Conservation (phyloP, 2,113 vertebrate species). For the Xenotilapia longispinis region DNA sequence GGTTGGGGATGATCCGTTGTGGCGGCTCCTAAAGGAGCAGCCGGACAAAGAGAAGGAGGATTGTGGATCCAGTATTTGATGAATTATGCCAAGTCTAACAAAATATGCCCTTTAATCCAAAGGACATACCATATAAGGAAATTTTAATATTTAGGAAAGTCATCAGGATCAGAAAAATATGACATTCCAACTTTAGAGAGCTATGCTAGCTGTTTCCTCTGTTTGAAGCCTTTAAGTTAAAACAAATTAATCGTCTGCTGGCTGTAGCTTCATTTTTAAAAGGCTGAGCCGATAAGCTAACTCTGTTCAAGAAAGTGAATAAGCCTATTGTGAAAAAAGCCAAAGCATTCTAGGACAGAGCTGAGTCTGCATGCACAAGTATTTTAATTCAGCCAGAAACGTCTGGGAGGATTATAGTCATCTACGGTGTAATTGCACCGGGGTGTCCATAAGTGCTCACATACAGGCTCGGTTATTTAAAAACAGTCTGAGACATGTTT, state of each 20-base stretch:
- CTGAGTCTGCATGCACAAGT: background rate
- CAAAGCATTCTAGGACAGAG: background rate
- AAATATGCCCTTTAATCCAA: background rate
- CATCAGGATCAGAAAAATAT: background rate
- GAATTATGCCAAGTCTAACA: background rate
- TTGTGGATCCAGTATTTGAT: background rate
- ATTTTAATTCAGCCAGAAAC: background rate
- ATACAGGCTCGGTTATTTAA: background rate
- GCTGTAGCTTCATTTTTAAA: background rate
- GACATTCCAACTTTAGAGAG: background rate
- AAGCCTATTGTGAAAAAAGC: background rate
- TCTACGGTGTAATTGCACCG: background rate
- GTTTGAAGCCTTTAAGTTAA: background rate
- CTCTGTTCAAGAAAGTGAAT: background rate
- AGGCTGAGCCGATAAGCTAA: background rate
- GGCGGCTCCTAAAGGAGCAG: background rate
- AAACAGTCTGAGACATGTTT: background rate
- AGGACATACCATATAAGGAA: background rate
- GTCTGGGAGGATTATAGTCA: background rate
- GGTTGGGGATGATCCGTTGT: fast-evolving
- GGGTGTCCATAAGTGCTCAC: background rate
- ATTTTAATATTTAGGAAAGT: background rate
- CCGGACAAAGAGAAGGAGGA: background rate
- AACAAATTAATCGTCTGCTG: background rate
- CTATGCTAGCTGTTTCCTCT: background rate